phyloP scores from a whole-genome alignment of 2,888 invertebrate genomes.

The Tiliacea citrago region DNA sequence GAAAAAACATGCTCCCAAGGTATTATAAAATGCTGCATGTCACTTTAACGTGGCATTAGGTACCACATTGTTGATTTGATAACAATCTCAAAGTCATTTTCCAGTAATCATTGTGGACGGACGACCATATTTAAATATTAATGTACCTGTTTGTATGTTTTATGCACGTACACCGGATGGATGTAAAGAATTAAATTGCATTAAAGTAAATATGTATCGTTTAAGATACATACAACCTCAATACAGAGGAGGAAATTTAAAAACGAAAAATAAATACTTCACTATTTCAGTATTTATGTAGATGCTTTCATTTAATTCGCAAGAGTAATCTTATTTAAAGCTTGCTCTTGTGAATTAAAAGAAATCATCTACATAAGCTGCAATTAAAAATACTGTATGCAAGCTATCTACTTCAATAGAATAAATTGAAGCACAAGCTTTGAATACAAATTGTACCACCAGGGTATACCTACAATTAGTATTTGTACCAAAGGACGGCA shows the following conservation, averaged over 20 bases:
- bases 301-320: no score
- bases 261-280: no score
- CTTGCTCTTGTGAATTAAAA: neutral
- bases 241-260: neutral
- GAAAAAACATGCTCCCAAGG: constrained; percentile 63
- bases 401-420: neutral
- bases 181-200: constrained; percentile 5
- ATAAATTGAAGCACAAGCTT: constrained; percentile 3
- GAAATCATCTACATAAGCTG: neutral
- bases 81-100: constrained; percentile 78
- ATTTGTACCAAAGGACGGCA: constrained; percentile 9
- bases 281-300: no score
- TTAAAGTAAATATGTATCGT: neutral
- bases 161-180: constrained; percentile 8
- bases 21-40: constrained; percentile 68
- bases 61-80: constrained; percentile 82
- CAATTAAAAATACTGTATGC: neutral
- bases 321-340: neutral
- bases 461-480: no score
- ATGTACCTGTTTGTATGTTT: constrained; percentile 27
- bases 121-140: constrained; percentile 47
- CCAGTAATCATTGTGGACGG: constrained; percentile 67
- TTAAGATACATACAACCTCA: neutral
- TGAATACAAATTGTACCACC: constrained; percentile 27
- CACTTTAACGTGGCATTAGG: constrained; percentile 64